phyloP scores from a whole-genome alignment of 2,888 invertebrate species.

The Synergus umbraculus region DNA sequence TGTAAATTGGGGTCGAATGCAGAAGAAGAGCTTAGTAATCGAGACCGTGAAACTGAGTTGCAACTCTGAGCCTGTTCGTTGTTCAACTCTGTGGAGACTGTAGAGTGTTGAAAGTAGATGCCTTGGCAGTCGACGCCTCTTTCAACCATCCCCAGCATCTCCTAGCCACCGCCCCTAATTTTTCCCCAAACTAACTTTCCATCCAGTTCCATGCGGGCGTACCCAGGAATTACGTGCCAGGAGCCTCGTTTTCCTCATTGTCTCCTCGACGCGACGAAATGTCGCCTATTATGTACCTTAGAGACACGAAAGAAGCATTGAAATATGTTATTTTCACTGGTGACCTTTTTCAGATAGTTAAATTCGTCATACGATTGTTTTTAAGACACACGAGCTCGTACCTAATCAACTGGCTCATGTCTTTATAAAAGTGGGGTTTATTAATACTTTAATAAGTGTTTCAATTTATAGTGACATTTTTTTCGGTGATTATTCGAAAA shows the following conservation, averaged over 20 bases:
- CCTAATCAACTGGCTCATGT: background rate
- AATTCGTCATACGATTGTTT: background rate
- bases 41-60: conserved; percentile 34
- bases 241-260: conserved; percentile 53
- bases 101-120: conserved; percentile 26
- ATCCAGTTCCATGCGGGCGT: conserved; percentile 36
- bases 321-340: conserved; percentile 4
- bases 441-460: too few species aligned
- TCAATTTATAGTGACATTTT: too few species aligned
- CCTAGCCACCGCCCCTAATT: conserved; percentile 41
- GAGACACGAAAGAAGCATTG: background rate
- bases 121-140: conserved; percentile 36
- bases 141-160: conserved; percentile 13
- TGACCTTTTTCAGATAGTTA: conserved; percentile 8
- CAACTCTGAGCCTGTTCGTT: conserved; percentile 30
- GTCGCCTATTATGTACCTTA: conserved; percentile 37
- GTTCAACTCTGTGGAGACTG: conserved; percentile 28
- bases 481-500: too few species aligned
- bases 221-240: conserved; percentile 38
- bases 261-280: conserved; percentile 52
- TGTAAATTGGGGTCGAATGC: conserved; percentile 34
- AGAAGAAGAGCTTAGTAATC: conserved; percentile 24
- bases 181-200: conserved; percentile 52
- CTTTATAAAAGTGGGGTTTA: background rate
- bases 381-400: background rate